Evolutionary conservation across 1,140 invertebrate species (phyloP).

Genomic region (Drusus annulatus): DNA sequence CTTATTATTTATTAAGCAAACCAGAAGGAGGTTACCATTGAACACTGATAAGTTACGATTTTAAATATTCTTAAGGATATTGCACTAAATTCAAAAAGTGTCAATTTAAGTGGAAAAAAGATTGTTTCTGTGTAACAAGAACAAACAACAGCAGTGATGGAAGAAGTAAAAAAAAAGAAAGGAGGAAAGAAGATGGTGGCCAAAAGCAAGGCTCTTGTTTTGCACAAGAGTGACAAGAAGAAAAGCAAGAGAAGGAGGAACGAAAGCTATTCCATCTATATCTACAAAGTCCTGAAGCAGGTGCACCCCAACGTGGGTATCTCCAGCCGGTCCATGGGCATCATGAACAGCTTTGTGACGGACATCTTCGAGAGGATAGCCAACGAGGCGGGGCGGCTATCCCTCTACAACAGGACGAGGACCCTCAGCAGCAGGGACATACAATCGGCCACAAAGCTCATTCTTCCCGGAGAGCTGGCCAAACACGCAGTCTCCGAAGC

Average conservation of each 20-base stretch:
- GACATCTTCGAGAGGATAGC: constrained; percentile 76
- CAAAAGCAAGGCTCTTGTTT: not conserved
- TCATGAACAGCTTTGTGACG: constrained; percentile 78
- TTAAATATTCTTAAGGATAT: too few relatives aligned
- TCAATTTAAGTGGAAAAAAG: too few relatives aligned
- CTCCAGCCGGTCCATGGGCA: constrained; percentile 74
- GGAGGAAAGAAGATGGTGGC: not conserved
- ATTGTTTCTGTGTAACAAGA: too few relatives aligned
- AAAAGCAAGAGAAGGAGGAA: constrained; percentile 66
- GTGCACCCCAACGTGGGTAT: constrained; percentile 69
- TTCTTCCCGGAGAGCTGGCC: constrained; percentile 75
- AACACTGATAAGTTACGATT: too few relatives aligned
- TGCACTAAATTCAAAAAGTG: too few relatives aligned
- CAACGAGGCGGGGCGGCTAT: constrained; percentile 65
- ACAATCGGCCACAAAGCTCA: constrained; percentile 75
- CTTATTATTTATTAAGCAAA: too few relatives aligned
- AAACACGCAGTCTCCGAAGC: constrained; percentile 62
- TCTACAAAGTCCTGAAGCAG: constrained; percentile 79
- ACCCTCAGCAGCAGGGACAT: constrained; percentile 75
- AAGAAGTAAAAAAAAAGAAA: constrained; percentile 4
- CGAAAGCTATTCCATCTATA: constrained; percentile 80
- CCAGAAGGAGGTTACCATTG: too few relatives aligned
- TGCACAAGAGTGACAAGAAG: constrained; percentile 13
- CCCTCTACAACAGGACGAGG: constrained; percentile 11
- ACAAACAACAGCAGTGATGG: not conserved